These are phyloP conservation scores for Coenonympha glycerion DNA, from an alignment of 2,888 invertebrate genomes.

Conservation along the genomic window DNA sequence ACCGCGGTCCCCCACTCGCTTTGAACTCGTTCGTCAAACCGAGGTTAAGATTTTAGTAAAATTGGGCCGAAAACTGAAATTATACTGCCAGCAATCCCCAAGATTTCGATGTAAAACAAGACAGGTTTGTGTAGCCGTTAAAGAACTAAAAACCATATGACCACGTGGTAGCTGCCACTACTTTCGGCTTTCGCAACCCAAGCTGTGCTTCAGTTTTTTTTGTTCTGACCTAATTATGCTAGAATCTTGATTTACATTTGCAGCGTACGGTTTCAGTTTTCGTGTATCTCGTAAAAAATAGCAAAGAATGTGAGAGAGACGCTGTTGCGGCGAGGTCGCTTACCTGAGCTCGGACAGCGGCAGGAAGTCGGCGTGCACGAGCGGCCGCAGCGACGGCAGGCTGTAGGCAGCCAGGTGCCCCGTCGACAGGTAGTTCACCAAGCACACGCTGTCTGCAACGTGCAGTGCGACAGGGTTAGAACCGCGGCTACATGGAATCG, in stretches of 20 bases:
- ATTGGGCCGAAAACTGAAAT: conserved; percentile 13
- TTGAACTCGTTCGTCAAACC: conserved; percentile 16
- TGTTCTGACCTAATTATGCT: no score
- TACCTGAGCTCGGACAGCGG: conserved; percentile 95
- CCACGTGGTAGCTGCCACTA: no score
- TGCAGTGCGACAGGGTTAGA: no score
- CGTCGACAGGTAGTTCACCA: conserved; percentile 95
- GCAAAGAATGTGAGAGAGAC: neutral
- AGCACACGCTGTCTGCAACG: conserved; percentile 91
- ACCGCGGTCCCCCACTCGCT: conserved; percentile 39
- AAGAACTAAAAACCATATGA: neutral
- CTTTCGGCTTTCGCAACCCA: no score
- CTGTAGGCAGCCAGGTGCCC: conserved; percentile 96
- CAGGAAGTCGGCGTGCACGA: conserved; percentile 95
- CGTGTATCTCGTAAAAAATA: conserved; percentile 10
- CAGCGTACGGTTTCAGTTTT: neutral
- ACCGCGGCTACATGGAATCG: no score
- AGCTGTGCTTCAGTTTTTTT: no score
- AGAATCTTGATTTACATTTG: neutral
- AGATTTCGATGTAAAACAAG: neutral
- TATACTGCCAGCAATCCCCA: neutral
- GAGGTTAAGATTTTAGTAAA: conserved; percentile 9
- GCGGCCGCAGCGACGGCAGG: conserved; percentile 94
- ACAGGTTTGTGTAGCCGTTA: neutral
- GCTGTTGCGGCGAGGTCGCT: neutral